Conservation (phyloP, 2,888 invertebrate species). For the Branchellion lobata region DNA sequence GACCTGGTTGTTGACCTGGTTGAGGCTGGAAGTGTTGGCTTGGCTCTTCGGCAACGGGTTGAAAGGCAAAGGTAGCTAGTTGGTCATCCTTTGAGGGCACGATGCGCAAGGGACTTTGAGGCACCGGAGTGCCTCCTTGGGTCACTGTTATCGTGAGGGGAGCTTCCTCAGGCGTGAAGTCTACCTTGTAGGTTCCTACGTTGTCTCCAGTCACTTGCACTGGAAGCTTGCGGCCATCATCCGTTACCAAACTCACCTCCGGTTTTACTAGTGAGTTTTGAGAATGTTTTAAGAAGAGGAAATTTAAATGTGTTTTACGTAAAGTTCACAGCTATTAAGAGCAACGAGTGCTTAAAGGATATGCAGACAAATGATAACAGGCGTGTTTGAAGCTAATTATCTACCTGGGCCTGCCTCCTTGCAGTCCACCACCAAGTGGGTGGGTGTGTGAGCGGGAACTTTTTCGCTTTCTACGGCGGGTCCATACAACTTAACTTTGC, state of each 20-base stretch:
- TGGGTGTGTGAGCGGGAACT: slow-evolving; percentile 72
- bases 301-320: too few relatives aligned
- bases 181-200: slow-evolving; percentile 29
- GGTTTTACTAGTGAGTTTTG: slow-evolving; percentile 37
- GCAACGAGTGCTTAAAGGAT: not conserved
- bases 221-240: slow-evolving; percentile 7
- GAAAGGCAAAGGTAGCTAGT: slow-evolving; percentile 14
- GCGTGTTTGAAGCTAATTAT: not conserved
- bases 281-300: not conserved
- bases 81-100: slow-evolving; percentile 52
- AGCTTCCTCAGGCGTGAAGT: slow-evolving; percentile 22
- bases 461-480: slow-evolving; percentile 72
- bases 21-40: not conserved
- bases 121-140: slow-evolving; percentile 36
- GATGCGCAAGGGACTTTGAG: slow-evolving; percentile 53
- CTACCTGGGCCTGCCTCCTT: slow-evolving; percentile 72
- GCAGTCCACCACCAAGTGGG: slow-evolving; percentile 80
- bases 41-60: not conserved
- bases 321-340: too few relatives aligned
- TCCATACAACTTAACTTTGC: slow-evolving; percentile 72
- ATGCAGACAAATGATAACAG: not conserved
- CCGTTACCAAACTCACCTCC: slow-evolving; percentile 29
- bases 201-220: slow-evolving; percentile 24
- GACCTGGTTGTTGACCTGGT: not conserved
- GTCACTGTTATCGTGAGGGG: slow-evolving; percentile 65